phyloP scores from a whole-genome alignment of 2,888 invertebrate genomes.

The Ichneumoninae sp. region DNA sequence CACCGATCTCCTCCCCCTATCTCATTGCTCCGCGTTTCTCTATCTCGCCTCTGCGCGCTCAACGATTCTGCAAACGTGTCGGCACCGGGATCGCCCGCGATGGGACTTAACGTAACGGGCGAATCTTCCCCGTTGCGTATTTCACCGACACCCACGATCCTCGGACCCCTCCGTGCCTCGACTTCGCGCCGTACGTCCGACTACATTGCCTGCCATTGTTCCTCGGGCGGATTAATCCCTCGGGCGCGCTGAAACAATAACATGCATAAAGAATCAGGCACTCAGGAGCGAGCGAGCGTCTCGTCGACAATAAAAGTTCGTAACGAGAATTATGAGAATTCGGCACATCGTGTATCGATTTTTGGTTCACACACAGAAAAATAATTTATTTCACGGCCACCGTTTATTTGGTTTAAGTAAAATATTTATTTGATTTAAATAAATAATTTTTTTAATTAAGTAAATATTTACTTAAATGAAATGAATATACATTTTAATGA shows the following conservation, averaged over 20 bases:
- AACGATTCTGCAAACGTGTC: slow-evolving; percentile 17
- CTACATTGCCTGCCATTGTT: slow-evolving; percentile 41
- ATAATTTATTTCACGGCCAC: too few relatives aligned
- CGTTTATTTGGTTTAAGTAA: too few relatives aligned
- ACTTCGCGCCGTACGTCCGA: neutral
- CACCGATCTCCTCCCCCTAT: neutral
- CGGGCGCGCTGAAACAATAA: slow-evolving; percentile 40
- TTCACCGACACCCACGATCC: neutral
- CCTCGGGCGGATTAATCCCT: slow-evolving; percentile 45
- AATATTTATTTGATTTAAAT: too few relatives aligned
- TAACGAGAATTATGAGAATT: neutral
- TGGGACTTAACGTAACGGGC: slow-evolving; percentile 6
- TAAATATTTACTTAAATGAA: too few relatives aligned
- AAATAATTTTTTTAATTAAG: too few relatives aligned
- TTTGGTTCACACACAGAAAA: too few relatives aligned
- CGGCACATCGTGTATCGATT: neutral
- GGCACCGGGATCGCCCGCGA: slow-evolving; percentile 22
- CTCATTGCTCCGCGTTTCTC: slow-evolving; percentile 12
- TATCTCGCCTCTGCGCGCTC: slow-evolving; percentile 20
- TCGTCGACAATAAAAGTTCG: neutral
- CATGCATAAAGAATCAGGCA: slow-evolving; percentile 33
- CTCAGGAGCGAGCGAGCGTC: neutral
- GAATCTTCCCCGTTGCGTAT: slow-evolving; percentile 33
- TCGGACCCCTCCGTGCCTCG: neutral
- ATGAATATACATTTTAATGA: too few relatives aligned